Conservation (phyloP, 2,113 vertebrate species). For the Aphyosemion australe region DNA sequence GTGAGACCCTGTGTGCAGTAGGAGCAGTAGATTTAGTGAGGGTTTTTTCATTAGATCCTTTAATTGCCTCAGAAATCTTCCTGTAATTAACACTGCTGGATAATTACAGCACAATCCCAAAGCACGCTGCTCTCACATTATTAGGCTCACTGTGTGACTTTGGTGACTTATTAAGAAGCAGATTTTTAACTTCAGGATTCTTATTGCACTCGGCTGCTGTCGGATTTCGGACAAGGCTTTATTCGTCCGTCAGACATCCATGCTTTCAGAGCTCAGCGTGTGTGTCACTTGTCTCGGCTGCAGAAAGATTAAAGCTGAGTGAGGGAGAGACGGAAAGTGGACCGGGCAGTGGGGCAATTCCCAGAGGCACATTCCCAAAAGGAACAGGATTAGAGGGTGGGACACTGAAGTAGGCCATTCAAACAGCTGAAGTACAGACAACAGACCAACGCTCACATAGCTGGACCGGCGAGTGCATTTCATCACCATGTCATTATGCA, state of each 20-base stretch:
- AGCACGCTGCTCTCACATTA: constrained; percentile 37
- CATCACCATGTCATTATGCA: constrained; percentile 47
- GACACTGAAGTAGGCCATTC: constrained; percentile 66
- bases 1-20: constrained; percentile 27
- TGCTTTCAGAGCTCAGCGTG: constrained; percentile 15
- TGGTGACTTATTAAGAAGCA: not conserved
- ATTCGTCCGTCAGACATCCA: constrained; percentile 28
- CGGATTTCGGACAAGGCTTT: constrained; percentile 7
- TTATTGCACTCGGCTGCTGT: not conserved
- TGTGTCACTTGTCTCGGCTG: constrained; percentile 36
- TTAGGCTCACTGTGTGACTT: constrained; percentile 6
- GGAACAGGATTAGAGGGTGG: constrained; percentile 58
- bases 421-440: constrained; percentile 62
- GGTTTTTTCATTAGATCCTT: constrained; percentile 35
- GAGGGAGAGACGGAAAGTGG: constrained; percentile 42
- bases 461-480: constrained; percentile 50
- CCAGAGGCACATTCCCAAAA: constrained; percentile 11
- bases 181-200: not conserved
- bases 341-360: constrained; percentile 47
- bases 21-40: constrained; percentile 31
- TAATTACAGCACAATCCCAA: constrained; percentile 51
- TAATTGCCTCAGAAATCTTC: constrained; percentile 64
- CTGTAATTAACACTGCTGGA: constrained; percentile 61
- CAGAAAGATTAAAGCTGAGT: constrained; percentile 58
- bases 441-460: constrained; percentile 34